Evolutionary conservation across 2,113 vertebrate species (phyloP), one percentile per base, ranked within the genome.

Genomic region (Nyctereutes procyonoides): DNA sequence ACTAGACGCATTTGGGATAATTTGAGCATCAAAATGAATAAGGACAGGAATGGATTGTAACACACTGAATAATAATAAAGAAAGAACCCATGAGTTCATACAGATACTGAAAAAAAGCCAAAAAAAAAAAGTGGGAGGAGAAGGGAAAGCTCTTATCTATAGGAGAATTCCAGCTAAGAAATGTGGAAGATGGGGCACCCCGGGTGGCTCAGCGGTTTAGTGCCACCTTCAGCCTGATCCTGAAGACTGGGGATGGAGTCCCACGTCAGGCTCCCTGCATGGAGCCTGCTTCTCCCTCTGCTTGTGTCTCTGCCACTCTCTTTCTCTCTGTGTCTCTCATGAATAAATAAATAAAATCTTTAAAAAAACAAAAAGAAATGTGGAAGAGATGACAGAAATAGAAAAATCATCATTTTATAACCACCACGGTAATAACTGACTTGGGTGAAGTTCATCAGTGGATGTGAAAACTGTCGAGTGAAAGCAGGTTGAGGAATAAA

Each of bases 21-120:
- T 35, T n/a, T 95, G 69, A 92, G 17, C 89, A 92, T 67, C 53
- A 86, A 93, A 87, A 87, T 43, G 15, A 88, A 63, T 93, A 79
- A 90, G 30, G 38, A 62, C 74, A 96, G 26, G n/a, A 38, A 95
- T 88, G 48, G 56, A 79, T 80, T 90, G n/a, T 35, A 84, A 60
- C 22, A 58, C 35, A 84, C 13, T 60, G 65, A 91, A 76, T 86
- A 73, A 65, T 80, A 82, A 96, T 32, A 60, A 88, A 80, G 15
- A 94, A 67, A 77, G 1, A 92, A 35, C 15, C 38, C 38, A 60
- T 82, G 43, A 87, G 7, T 86, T 24, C 20, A 81, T 77, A 82
- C 0, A 55, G 65, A 76, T 51, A 60, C 87, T 69, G 28, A 62
- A 74, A 71, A 79, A 11, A 63, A 43, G 43, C 43, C 43, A 43